phyloP scores from a whole-genome alignment of 1,140 invertebrate genomes.

The Idris sp. region DNA sequence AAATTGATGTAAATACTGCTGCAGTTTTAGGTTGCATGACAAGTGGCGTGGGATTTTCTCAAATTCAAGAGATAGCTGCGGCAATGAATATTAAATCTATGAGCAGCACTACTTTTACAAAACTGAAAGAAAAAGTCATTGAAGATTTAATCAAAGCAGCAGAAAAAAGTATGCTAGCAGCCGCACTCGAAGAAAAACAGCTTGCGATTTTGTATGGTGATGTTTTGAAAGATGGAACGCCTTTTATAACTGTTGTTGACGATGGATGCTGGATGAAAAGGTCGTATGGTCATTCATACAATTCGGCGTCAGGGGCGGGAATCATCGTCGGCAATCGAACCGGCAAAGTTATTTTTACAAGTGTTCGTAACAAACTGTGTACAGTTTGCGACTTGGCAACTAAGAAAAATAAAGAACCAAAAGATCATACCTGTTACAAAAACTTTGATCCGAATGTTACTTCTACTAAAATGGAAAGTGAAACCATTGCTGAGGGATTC shows the following conservation, averaged over 20 bases:
- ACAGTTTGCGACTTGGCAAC: constrained; percentile 44
- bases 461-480: constrained; percentile 2
- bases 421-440: not conserved
- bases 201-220: constrained; percentile 60
- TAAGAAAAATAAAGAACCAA: constrained; percentile 19
- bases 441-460: not conserved
- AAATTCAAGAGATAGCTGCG: constrained; percentile 60
- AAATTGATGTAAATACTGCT: constrained; percentile 23
- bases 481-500: constrained; percentile 1
- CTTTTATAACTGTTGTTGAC: constrained; percentile 63
- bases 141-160: constrained; percentile 46
- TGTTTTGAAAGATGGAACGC: constrained; percentile 60
- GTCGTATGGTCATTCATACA: constrained; percentile 55
- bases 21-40: constrained; percentile 41
- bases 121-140: constrained; percentile 36
- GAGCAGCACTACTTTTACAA: constrained; percentile 44
- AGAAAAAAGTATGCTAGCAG: constrained; percentile 61
- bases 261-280: constrained; percentile 66
- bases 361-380: not conserved
- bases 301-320: too few species aligned
- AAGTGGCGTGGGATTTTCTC: constrained; percentile 57
- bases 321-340: constrained; percentile 65
- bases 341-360: constrained; percentile 67
- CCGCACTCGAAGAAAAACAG: constrained; percentile 65
- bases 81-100: constrained; percentile 65